Evolutionary conservation across 2,888 invertebrate species (phyloP).

Genomic region (Rhopalosiphum nymphaeae): DNA sequence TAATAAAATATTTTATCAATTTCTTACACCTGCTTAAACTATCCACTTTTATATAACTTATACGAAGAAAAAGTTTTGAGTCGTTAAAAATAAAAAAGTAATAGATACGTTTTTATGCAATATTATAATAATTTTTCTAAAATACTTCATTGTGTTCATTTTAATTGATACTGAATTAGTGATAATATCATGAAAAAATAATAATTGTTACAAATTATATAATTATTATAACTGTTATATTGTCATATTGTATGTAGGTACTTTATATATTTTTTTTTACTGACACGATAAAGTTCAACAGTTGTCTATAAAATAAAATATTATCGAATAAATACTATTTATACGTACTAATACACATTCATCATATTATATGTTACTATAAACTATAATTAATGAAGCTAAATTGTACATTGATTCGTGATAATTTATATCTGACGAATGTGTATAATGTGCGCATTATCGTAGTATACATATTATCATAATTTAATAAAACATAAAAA

Average conservation of each 20-base stretch:
- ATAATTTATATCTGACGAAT: background rate
- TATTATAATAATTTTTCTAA: background rate
- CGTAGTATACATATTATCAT: too few species aligned
- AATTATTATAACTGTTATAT: background rate
- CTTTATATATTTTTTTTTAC: background rate
- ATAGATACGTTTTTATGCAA: background rate
- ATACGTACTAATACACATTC: background rate
- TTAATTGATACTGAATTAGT: slow-evolving; percentile 7
- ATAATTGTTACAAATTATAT: background rate
- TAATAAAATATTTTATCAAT: background rate
- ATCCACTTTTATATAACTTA: background rate
- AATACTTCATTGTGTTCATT: background rate
- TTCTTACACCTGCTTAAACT: background rate
- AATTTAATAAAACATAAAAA: too few species aligned
- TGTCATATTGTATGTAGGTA: background rate
- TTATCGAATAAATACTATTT: too few species aligned
- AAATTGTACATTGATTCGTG: background rate
- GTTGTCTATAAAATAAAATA: background rate
- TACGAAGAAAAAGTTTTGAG: background rate
- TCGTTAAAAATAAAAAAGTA: background rate
- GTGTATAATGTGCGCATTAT: background rate
- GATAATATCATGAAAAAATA: background rate
- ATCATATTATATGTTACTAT: background rate
- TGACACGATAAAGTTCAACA: background rate
- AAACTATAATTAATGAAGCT: background rate